phyloP scores from a whole-genome alignment of 2,888 invertebrate genomes.

The Cancer borealis region DNA sequence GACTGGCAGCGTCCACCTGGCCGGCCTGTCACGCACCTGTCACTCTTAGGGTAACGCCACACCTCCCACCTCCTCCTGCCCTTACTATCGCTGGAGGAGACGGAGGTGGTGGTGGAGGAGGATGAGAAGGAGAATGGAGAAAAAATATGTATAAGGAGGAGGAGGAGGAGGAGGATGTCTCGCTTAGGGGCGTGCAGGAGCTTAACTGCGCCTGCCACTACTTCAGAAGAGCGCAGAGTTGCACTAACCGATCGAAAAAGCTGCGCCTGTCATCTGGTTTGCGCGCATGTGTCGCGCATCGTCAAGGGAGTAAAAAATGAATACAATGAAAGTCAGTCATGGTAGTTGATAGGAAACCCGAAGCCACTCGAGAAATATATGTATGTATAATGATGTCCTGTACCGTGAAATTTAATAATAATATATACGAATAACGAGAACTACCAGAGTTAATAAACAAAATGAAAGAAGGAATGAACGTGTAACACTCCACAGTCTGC shows the following conservation, averaged over 20 bases:
- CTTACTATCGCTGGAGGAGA: neutral
- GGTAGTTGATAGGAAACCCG: neutral
- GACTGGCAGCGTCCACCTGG: neutral
- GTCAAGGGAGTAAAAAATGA: neutral
- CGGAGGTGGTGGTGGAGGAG: neutral
- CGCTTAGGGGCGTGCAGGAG: neutral
- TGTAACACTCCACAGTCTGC: slow-evolving; percentile 7
- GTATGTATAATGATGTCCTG: neutral
- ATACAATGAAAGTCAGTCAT: neutral
- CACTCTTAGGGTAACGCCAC: neutral
- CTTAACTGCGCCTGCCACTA: slow-evolving; percentile 8
- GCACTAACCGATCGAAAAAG: neutral
- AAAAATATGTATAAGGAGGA: neutral
- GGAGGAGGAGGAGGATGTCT: slow-evolving; percentile 1
- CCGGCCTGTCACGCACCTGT: neutral
- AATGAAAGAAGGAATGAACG: neutral
- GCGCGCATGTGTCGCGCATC: neutral
- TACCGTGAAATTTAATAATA: neutral
- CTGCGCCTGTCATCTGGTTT: neutral
- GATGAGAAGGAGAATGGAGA: neutral
- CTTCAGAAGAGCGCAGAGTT: slow-evolving; percentile 21
- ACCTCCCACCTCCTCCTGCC: neutral
- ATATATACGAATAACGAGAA: neutral
- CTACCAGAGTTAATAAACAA: neutral
- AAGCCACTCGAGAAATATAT: neutral